A percentile compares a stretch with the other conserved stretches of the same genome.
phyloP scores from a whole-genome alignment of 2,797 vertebrate genomes.

The Astyanax mexicanus region DNA sequence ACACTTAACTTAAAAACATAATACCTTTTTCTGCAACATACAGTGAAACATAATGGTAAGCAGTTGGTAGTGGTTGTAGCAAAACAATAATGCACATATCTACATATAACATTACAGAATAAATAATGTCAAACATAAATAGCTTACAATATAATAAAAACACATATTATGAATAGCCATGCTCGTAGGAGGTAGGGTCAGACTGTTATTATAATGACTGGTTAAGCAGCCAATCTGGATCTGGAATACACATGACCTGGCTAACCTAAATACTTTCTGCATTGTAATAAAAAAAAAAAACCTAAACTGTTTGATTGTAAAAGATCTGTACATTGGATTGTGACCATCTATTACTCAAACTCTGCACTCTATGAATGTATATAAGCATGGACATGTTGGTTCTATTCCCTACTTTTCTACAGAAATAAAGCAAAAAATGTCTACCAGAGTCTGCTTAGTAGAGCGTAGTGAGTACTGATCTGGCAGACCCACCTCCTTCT shows the following conservation, averaged over 20 bases:
- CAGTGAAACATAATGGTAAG: constrained; percentile 61
- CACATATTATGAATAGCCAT: constrained; percentile 72
- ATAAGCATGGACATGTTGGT: no score
- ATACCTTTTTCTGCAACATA: constrained; percentile 63
- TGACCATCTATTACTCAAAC: not conserved
- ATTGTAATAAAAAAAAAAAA: constrained; percentile 1
- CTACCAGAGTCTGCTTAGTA: no score
- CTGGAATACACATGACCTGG: constrained; percentile 13
- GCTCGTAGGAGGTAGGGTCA: constrained; percentile 79
- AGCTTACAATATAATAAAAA: constrained; percentile 67
- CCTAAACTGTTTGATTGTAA: not conserved
- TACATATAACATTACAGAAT: constrained; percentile 75
- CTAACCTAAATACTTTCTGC: not conserved
- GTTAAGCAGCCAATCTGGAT: constrained; percentile 12
- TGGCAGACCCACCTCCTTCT: no score
- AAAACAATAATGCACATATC: constrained; percentile 63
- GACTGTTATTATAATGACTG: constrained; percentile 18
- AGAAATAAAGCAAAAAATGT: no score
- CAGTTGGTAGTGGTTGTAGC: constrained; percentile 64
- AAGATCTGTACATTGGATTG: not conserved
- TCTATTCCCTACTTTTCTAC: no score
- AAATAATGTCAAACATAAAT: constrained; percentile 83
- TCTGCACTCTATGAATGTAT: no score
- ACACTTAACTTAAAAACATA: constrained; percentile 62
- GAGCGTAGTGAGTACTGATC: no score